Evolutionary conservation across 92 coral and sea anemone species (phyloP).

Genomic region (Palythoa heliodiscus): DNA sequence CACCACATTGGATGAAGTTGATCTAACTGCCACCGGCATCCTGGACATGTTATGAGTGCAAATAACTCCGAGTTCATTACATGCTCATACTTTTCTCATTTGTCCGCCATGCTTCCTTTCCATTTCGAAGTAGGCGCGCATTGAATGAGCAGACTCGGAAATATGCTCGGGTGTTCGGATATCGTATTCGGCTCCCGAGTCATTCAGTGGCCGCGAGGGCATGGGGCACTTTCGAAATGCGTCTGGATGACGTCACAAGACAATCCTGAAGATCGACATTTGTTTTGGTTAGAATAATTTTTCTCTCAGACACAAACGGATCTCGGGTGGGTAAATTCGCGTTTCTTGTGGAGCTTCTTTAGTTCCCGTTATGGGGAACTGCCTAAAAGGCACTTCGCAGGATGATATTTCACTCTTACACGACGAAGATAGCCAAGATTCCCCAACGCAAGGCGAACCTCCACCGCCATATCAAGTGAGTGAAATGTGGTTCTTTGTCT

Average conservation of each 20-base stretch:
- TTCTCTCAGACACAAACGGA: conserved; percentile 40
- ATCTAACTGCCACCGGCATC: conserved; percentile 76
- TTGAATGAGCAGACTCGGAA: conserved; percentile 77
- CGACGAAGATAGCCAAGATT: conserved; percentile 92
- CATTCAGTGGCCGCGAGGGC: conserved; percentile 5
- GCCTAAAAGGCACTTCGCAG: conserved; percentile 89
- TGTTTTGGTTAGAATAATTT: conserved; percentile 85
- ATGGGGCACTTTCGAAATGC: conserved; percentile 6
- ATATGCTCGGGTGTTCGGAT: conserved; percentile 17
- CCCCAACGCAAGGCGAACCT: conserved; percentile 92
- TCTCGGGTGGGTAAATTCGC: conserved; percentile 40
- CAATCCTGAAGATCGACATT: conserved; percentile 57
- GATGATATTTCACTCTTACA: conserved; percentile 97
- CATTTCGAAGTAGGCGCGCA: conserved; percentile 89
- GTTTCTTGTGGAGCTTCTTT: conserved; percentile 32
- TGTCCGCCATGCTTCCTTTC: conserved; percentile 55
- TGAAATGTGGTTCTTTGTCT: conserved; percentile 32
- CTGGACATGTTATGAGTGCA: conserved; percentile 20
- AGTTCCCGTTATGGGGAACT: conserved; percentile 97
- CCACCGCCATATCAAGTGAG: conserved; percentile 99
- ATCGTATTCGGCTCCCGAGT: conserved; percentile 1
- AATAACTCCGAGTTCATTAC: conserved; percentile 19
- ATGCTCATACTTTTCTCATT: conserved; percentile 34
- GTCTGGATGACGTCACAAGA: conserved; percentile 63
- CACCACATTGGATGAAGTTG: conserved; percentile 59